phyloP scores from a whole-genome alignment of 2,113 vertebrate species.

The Cairina moschata region DNA sequence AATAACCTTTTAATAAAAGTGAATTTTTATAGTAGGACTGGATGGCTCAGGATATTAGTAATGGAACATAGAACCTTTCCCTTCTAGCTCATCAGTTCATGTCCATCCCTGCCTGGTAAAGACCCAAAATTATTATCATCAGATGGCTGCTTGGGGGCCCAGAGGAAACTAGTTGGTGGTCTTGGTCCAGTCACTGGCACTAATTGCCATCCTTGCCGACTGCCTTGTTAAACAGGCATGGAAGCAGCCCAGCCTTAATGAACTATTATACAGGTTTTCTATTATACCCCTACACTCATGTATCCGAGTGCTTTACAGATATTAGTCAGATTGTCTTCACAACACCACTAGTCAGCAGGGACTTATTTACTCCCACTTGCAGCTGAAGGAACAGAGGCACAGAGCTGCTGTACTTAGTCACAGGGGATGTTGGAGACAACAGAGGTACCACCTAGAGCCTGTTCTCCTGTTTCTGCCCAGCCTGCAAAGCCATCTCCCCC shows the following conservation, averaged over 20 bases:
- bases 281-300: background rate
- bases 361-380: conserved; percentile 27
- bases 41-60: conserved; percentile 69
- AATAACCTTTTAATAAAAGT: conserved; percentile 75
- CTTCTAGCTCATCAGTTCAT: conserved; percentile 64
- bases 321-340: conserved; percentile 22
- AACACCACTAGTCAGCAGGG: background rate
- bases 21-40: conserved; percentile 70
- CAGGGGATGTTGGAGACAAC: background rate
- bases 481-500: background rate
- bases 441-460: background rate
- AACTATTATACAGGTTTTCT: conserved; percentile 32
- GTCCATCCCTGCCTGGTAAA: conserved; percentile 52
- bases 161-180: conserved; percentile 63
- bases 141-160: conserved; percentile 64
- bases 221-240: conserved; percentile 2
- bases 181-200: conserved; percentile 64
- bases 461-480: background rate
- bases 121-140: conserved; percentile 65
- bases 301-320: conserved; percentile 1
- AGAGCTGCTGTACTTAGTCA: conserved; percentile 24
- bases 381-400: conserved; percentile 10
- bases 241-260: conserved; percentile 37
- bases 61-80: conserved; percentile 68
- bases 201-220: conserved; percentile 55